Base-by-base conservation (phyloP, 2,888 invertebrate genomes). In the Apodemia duryi region DNA sequence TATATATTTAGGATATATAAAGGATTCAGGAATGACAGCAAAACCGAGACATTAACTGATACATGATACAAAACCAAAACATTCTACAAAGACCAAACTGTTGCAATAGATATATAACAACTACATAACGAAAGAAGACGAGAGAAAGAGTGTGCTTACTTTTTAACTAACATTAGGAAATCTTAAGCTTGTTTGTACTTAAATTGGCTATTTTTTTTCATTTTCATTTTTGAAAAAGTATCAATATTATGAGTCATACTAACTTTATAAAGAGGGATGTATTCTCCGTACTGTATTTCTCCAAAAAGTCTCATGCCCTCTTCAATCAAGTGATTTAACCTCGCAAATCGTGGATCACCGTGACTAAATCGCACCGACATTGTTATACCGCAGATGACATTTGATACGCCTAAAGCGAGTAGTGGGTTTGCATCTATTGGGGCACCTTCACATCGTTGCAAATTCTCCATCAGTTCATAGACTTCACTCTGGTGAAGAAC, bases 221-320 rank as follows among this genome's bases (percentile, higher is more conserved):
- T 13, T 46, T 13, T 13, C 4, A 9, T 46, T 13, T 46, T 46
- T 13, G 13, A 46, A 46, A 1, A 5, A 13, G 28, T 10, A 9
- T 13, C 5, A 57, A 32, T 29, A 32, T 57, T 11, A 29, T 54
- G 4, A 32, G 43, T 54, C 6, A 65, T 61, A 68, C 69, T 74
- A 84, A 92, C 92, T 71, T 95, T 94, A 78, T 97, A 93, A 1
- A 95, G 93, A 4, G 98, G 97, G 70, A 98, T 94, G 79, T 97
- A 97, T 83, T 97, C 96, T 65, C 96, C 95, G 7, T 95, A 95
- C 73, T 95, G 95, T 60, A 97, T 94, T 76, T 96, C 95, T 10
- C 97, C 97, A 78, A 98, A 97, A 0, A 98, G 92, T 66, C 94
- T 93, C 94, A 98, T 98, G 43, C 98, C 98, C 86, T 98, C 98